Evolutionary conservation across 2,113 vertebrate species (phyloP).

Genomic region (Pluvialis apricaria): DNA sequence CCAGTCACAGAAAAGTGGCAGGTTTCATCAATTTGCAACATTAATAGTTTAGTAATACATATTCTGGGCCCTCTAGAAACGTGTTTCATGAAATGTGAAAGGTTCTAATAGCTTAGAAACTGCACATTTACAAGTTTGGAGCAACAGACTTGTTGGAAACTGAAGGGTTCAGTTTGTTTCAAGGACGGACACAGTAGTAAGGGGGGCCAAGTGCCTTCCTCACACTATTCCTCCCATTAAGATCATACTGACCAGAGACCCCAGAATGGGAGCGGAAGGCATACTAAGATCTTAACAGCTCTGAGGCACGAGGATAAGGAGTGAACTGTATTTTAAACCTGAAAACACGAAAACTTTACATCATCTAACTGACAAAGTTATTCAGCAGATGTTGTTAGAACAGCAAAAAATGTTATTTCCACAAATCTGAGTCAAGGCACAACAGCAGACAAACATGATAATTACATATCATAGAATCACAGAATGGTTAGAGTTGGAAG

Average conservation of each 20-base stretch:
- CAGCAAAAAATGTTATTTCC: background rate
- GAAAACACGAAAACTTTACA: background rate
- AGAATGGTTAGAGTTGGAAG: background rate
- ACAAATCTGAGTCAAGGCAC: background rate
- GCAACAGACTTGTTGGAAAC: background rate
- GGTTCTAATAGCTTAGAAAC: background rate
- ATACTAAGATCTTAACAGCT: background rate
- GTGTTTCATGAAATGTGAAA: background rate
- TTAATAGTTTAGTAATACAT: background rate
- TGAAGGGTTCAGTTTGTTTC: background rate
- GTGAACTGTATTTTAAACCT: background rate
- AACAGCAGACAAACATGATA: background rate
- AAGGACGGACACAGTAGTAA: background rate
- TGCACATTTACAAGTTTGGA: background rate
- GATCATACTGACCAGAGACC: background rate
- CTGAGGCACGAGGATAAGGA: background rate
- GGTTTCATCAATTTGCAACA: background rate
- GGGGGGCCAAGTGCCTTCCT: background rate
- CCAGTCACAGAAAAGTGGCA: background rate
- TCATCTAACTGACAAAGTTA: background rate
- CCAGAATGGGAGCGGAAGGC: background rate
- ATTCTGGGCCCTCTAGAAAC: background rate
- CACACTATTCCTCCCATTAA: background rate
- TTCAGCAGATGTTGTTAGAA: background rate
- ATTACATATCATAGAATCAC: background rate